Conservation (phyloP, 2,888 invertebrate genomes). For the Idaea aversata region DNA sequence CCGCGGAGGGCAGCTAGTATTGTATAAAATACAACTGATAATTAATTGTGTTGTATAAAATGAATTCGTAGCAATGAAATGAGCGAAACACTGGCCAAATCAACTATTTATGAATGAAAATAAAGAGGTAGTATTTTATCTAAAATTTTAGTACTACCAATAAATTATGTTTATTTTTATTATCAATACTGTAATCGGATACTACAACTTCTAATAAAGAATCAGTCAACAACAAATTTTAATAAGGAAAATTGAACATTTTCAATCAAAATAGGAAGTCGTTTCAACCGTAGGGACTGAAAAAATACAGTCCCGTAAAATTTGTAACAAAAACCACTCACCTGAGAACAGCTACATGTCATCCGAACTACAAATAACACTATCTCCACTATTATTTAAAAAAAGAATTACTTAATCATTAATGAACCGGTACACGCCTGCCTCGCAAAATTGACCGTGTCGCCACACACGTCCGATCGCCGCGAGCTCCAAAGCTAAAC, state of each 20-base stretch:
- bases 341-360: slow-evolving; percentile 40
- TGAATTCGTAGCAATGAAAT: not conserved
- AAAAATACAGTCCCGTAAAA: slow-evolving; percentile 11
- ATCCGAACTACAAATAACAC: slow-evolving; percentile 40
- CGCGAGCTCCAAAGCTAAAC: slow-evolving; percentile 63
- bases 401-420: slow-evolving; percentile 42
- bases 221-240: slow-evolving; percentile 1
- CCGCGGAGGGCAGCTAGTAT: no score
- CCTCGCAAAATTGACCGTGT: slow-evolving; percentile 31
- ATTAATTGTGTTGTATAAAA: not conserved
- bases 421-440: slow-evolving; percentile 62
- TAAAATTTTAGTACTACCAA: no score
- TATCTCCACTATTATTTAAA: not conserved
- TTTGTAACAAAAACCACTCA: slow-evolving; percentile 19
- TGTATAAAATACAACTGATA: not conserved
- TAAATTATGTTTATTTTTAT: no score
- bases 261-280: slow-evolving; percentile 40
- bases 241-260: not conserved
- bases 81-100: not conserved
- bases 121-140: no score
- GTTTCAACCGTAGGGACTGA: slow-evolving; percentile 6
- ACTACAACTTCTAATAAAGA: not conserved
- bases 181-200: not conserved
- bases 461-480: slow-evolving; percentile 44
- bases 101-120: not conserved